Conservation (phyloP, 2,113 vertebrate genomes). For the Donacobius atricapilla region DNA sequence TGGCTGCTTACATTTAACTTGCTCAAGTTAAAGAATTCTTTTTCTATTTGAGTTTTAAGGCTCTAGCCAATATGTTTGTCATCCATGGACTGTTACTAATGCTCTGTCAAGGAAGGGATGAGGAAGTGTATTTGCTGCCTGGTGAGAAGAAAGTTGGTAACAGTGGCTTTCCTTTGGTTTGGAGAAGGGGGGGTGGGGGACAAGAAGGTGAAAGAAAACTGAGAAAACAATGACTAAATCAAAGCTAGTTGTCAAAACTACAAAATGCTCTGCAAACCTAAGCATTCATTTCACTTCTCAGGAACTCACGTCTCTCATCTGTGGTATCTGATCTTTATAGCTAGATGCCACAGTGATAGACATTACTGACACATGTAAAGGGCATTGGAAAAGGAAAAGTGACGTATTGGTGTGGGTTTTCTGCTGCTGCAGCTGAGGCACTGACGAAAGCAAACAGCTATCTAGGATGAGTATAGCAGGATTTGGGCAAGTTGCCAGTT, state of each 20-base stretch:
- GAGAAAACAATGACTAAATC: neutral
- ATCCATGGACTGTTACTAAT: neutral
- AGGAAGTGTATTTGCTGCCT: neutral
- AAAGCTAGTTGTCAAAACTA: neutral
- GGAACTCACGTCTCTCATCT: neutral
- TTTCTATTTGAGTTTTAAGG: neutral
- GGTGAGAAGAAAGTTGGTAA: neutral
- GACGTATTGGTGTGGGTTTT: neutral
- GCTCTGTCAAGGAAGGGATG: neutral
- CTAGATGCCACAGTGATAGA: neutral
- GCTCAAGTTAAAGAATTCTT: neutral
- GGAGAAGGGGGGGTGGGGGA: neutral
- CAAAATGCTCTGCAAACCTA: neutral
- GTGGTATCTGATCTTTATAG: slow-evolving; percentile 31
- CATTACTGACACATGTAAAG: neutral
- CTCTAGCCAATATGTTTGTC: accelerated
- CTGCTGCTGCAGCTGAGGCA: neutral
- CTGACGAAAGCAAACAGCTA: neutral
- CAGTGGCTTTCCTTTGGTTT: neutral
- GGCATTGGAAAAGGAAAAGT: neutral
- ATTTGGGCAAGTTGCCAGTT: neutral
- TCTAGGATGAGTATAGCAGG: neutral
- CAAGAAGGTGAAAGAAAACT: neutral
- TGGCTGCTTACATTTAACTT: neutral
- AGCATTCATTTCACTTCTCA: neutral